Conservation (phyloP, 2,797 vertebrate genomes). For the Darevskia nairensis region DNA sequence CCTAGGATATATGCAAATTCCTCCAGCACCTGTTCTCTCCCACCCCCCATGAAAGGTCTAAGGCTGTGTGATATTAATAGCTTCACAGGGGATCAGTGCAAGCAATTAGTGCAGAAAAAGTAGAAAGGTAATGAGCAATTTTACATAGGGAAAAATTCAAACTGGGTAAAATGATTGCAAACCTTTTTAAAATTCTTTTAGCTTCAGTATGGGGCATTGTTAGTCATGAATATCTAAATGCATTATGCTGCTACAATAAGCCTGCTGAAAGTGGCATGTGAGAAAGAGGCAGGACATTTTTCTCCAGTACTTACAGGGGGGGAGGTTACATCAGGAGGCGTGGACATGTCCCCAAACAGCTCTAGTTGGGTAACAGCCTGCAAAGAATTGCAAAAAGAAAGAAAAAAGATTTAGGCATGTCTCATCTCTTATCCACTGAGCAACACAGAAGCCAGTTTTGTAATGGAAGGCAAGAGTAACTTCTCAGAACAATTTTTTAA, state of each 20-base stretch:
- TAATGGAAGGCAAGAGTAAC: neutral
- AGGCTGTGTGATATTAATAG: conserved; percentile 22
- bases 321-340: conserved; percentile 98
- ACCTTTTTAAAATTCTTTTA: conserved; percentile 42
- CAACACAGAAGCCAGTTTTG: neutral
- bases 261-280: neutral
- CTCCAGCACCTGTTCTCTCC: neutral
- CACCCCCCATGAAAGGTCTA: conserved; percentile 27
- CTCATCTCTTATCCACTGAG: conserved; percentile 17
- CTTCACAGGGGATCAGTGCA: conserved; percentile 16
- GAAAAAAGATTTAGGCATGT: conserved; percentile 34
- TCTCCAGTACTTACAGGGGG: conserved; percentile 89
- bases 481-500: neutral
- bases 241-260: neutral
- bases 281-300: neutral
- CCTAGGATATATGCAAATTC: neutral
- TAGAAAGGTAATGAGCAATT: conserved; percentile 23
- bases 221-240: conserved; percentile 30
- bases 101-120: conserved; percentile 9
- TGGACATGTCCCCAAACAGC: conserved; percentile 99
- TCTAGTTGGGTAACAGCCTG: conserved; percentile 99
- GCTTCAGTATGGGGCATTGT: conserved; percentile 35
- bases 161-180: conserved; percentile 18
- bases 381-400: conserved; percentile 73
- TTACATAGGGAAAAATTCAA: neutral